Evolutionary conservation across 2,797 vertebrate genomes (phyloP).

Genomic region (Cirrhinus mrigala): DNA sequence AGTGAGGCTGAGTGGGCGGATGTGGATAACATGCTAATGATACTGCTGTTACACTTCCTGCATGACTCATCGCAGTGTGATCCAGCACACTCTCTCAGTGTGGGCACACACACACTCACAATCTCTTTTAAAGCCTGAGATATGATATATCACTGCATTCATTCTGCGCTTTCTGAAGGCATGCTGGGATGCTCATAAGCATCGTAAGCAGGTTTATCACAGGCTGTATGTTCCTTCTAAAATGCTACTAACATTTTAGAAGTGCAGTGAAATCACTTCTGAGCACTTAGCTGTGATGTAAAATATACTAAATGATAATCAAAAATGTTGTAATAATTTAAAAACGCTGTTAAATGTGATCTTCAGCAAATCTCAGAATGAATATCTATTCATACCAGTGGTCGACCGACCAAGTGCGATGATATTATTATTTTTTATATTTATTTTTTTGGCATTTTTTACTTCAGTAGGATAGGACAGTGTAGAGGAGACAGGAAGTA

Average conservation of each 20-base stretch:
- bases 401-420: not conserved
- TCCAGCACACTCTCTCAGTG: conserved; percentile 72
- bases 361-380: not conserved
- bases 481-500: too few relatives aligned
- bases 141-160: conserved; percentile 39
- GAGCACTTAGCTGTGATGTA: not conserved
- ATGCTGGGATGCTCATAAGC: conserved; percentile 51
- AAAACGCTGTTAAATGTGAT: not conserved
- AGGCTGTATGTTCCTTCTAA: not conserved
- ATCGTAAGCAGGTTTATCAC: not conserved
- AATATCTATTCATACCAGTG: not conserved
- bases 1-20: conserved; percentile 74
- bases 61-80: conserved; percentile 79
- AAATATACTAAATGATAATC: not conserved
- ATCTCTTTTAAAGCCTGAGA: conserved; percentile 34
- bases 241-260: not conserved
- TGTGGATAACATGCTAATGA: conserved; percentile 82
- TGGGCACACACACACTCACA: conserved; percentile 64
- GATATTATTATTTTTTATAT: too few relatives aligned
- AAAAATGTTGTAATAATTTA: not conserved
- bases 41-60: conserved; percentile 74
- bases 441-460: too few relatives aligned
- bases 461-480: too few relatives aligned
- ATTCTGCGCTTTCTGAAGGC: conserved; percentile 32
- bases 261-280: not conserved